These are phyloP conservation scores for Paraplagusia blochii DNA, from an alignment of 2,113 vertebrate species.

Conservation along the genomic window DNA sequence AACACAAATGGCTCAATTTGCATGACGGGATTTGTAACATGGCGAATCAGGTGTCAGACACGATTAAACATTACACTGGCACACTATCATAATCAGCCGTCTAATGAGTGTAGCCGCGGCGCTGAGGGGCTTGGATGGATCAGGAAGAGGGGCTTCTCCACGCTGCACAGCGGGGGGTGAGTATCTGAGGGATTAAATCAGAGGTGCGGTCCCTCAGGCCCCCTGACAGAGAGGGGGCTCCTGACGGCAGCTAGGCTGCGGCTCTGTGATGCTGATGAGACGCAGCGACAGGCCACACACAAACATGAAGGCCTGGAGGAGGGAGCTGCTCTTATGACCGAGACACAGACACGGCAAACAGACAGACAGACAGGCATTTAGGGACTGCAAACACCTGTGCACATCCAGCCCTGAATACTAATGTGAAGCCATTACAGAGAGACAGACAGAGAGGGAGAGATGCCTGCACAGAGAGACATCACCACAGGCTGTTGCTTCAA, in stretches of 20 bases:
- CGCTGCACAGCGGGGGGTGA: constrained; percentile 84
- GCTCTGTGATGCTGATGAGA: constrained; percentile 76
- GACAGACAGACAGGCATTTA: constrained; percentile 87
- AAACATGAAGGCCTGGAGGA: constrained; percentile 72
- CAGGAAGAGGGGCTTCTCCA: constrained; percentile 83
- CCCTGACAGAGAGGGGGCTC: constrained; percentile 85
- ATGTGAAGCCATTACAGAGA: constrained; percentile 88
- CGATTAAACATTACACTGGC: constrained; percentile 99
- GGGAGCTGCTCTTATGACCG: constrained; percentile 86
- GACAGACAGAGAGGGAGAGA: constrained; percentile 74
- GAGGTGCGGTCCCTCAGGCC: constrained; percentile 78
- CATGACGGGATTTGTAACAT: constrained; percentile 99
- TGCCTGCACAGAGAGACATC: constrained; percentile 89
- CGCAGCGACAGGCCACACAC: constrained; percentile 85
- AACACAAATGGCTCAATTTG: constrained; percentile 99
- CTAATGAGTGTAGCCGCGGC: constrained; percentile 87
- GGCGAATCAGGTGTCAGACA: constrained; percentile 99
- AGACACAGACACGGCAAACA: constrained; percentile 53
- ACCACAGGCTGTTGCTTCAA: constrained; percentile 86
- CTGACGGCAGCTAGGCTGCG: constrained; percentile 85
- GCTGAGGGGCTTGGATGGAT: constrained; percentile 79
- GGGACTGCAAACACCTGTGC: constrained; percentile 90
- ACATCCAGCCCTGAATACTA: constrained; percentile 90
- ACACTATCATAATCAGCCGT: constrained; percentile 98
- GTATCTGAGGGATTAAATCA: constrained; percentile 63